Evolutionary conservation across 2,113 vertebrate genomes (phyloP).

Genomic region (Agelaius tricolor): DNA sequence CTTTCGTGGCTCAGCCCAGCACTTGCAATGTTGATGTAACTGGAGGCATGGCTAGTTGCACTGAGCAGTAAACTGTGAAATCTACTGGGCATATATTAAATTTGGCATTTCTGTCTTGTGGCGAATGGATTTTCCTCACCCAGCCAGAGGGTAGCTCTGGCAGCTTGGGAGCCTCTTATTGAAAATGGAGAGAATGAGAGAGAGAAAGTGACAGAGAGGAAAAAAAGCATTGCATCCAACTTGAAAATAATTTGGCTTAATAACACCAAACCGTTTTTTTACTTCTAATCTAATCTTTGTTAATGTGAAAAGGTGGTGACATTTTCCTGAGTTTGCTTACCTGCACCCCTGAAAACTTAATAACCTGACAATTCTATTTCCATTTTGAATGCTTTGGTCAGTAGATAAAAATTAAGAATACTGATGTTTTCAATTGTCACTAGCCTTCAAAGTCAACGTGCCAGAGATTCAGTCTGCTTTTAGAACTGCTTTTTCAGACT

Average conservation of each 20-base stretch:
- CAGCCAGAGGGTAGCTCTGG: constrained; percentile 29
- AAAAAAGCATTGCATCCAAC: background rate
- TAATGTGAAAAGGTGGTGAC: background rate
- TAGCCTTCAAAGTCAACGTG: background rate
- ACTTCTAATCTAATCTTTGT: background rate
- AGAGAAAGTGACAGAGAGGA: background rate
- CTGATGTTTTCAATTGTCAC: background rate
- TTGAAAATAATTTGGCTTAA: constrained; percentile 28
- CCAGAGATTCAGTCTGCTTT: constrained; percentile 30
- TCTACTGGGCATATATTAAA: constrained; percentile 54
- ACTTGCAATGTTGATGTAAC: constrained; percentile 35
- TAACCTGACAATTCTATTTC: background rate
- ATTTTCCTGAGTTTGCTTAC: background rate
- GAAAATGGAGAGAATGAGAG: background rate
- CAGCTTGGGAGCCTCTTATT: constrained; percentile 50
- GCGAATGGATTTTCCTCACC: constrained; percentile 51
- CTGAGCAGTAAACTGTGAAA: constrained; percentile 58
- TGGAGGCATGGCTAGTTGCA: constrained; percentile 54
- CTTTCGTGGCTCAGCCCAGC: constrained; percentile 19
- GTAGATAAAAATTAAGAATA: constrained; percentile 28
- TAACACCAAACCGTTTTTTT: background rate
- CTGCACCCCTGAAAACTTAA: background rate
- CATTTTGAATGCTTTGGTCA: background rate
- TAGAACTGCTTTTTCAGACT: constrained; percentile 28
- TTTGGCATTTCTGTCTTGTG: constrained; percentile 52